Percentiles rank a stretch among this genome's conserved stretches.
Conservation (phyloP, 2,113 vertebrate species). For the Eonycteris spelaea region DNA sequence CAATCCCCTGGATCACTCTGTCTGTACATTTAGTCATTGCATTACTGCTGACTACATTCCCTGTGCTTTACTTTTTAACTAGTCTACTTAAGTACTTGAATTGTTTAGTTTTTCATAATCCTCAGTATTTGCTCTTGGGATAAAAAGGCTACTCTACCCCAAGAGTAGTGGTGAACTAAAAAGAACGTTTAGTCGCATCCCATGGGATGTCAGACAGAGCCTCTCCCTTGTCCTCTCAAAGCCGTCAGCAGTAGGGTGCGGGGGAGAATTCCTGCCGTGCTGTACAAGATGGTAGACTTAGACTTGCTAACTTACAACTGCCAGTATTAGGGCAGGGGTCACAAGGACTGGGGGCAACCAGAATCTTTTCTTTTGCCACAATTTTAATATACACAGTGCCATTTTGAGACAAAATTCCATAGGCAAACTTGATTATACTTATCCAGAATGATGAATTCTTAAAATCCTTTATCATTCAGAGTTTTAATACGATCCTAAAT, state of each 20-base stretch:
- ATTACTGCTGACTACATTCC: too few species aligned
- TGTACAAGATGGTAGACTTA: not conserved
- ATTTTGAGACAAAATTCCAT: conserved; percentile 22
- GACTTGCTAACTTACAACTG: not conserved
- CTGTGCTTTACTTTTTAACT: not conserved
- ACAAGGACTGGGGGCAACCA: not conserved
- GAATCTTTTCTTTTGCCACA: not conserved
- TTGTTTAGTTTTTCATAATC: not conserved
- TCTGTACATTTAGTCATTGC: too few species aligned
- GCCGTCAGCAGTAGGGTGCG: not conserved
- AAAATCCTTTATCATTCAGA: not conserved
- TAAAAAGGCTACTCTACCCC: not conserved
- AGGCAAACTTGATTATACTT: not conserved
- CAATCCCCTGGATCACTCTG: too few species aligned
- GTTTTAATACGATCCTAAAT: not conserved
- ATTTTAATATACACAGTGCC: not conserved
- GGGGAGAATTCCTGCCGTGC: not conserved
- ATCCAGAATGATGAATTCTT: not conserved
- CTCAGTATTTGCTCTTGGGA: not conserved
- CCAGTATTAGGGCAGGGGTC: not conserved
- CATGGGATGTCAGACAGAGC: too few species aligned
- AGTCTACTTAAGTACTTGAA: not conserved
- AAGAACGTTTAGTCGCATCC: not conserved
- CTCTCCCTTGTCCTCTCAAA: not conserved
- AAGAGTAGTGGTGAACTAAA: not conserved